Percentiles rank a stretch among this genome's conserved stretches.
phyloP scores from a whole-genome alignment of 1,140 invertebrate genomes.

The Sinonovacula constricta region DNA sequence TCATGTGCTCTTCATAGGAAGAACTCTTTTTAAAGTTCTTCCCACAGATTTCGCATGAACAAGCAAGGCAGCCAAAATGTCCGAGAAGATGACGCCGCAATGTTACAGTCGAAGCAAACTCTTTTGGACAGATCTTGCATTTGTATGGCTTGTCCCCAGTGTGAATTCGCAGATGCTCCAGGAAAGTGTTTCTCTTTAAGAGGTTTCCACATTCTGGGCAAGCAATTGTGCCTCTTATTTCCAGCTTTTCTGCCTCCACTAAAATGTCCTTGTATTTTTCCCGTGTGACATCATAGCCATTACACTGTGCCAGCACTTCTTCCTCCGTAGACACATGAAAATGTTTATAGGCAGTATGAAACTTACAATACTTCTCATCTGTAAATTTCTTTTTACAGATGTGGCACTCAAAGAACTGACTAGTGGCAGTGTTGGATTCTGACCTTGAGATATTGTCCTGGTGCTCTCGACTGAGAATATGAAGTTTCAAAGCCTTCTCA shows the following conservation, averaged over 20 bases:
- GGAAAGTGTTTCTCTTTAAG: constrained; percentile 64
- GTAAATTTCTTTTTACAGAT: constrained; percentile 68
- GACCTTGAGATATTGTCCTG: constrained; percentile 59
- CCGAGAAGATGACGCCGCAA: constrained; percentile 73
- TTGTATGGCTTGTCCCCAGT: constrained; percentile 69
- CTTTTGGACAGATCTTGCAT: constrained; percentile 68
- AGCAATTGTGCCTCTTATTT: constrained; percentile 53
- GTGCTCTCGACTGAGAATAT: constrained; percentile 63
- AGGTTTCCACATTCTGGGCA: constrained; percentile 73
- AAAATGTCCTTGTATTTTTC: constrained; percentile 63
- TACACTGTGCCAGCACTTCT: constrained; percentile 55
- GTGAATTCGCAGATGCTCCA: constrained; percentile 72
- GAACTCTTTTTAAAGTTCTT: constrained; percentile 68
- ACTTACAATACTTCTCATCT: constrained; percentile 67
- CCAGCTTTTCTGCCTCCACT: constrained; percentile 57
- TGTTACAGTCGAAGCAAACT: constrained; percentile 62
- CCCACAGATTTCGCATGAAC: constrained; percentile 70
- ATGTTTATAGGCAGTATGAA: constrained; percentile 72
- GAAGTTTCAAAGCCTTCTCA: constrained; percentile 67
- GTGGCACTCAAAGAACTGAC: constrained; percentile 60
- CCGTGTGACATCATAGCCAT: constrained; percentile 63
- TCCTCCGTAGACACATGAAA: constrained; percentile 67
- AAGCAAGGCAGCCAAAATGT: constrained; percentile 67
- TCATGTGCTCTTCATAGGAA: constrained; percentile 67
- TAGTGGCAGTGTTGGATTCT: constrained; percentile 45